phyloP scores from a whole-genome alignment of 2,113 vertebrate species.

The Platichthys stellatus region DNA sequence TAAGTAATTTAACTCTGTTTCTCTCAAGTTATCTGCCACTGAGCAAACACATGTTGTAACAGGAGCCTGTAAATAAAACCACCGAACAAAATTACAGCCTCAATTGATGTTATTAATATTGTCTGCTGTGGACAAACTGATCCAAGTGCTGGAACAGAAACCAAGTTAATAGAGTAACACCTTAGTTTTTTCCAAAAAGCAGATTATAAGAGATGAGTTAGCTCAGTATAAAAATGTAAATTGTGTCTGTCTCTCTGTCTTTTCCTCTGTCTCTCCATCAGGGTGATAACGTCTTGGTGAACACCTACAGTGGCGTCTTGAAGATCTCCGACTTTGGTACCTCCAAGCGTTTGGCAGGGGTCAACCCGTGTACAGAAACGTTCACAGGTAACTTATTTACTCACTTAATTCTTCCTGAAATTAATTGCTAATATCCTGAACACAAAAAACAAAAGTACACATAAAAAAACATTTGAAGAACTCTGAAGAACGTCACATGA shows the following conservation, averaged over 20 bases:
- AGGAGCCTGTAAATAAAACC: too few species aligned
- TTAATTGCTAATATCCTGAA: too few species aligned
- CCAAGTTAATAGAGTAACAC: background rate
- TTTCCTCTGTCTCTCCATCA: conserved; percentile 20
- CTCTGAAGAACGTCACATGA: too few species aligned
- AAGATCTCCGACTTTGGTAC: conserved; percentile 97
- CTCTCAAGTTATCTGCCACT: background rate
- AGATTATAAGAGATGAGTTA: background rate
- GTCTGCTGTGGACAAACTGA: too few species aligned
- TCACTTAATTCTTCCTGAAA: background rate
- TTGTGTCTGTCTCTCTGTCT: background rate
- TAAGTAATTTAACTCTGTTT: background rate
- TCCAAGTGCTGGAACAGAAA: too few species aligned
- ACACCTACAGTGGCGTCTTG: conserved; percentile 92
- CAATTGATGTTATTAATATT: background rate
- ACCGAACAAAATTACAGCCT: background rate
- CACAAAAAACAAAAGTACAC: too few species aligned
- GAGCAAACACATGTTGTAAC: background rate
- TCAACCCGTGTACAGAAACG: conserved; percentile 92
- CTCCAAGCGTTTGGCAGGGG: conserved; percentile 91
- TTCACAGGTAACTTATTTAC: conserved; percentile 85
- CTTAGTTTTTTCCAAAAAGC: background rate
- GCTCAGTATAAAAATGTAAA: too few species aligned
- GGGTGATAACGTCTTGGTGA: conserved; percentile 93
- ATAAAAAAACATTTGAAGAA: too few species aligned